Evolutionary conservation across 1,140 invertebrate species (phyloP).

Genomic region (Batillaria attramentaria): DNA sequence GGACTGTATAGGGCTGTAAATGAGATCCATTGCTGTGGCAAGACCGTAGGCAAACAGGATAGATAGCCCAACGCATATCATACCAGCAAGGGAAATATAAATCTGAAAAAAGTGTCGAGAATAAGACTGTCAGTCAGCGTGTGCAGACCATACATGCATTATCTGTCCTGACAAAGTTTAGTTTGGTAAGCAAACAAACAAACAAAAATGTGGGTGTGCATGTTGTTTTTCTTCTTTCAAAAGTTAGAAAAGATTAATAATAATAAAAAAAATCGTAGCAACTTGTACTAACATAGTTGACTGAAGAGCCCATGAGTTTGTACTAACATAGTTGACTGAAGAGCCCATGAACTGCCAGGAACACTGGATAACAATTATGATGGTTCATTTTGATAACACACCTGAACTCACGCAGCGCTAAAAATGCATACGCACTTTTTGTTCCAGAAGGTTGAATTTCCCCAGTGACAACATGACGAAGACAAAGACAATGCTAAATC

Average conservation of each 20-base stretch:
- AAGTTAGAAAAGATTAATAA: too few relatives aligned
- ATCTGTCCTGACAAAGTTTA: too few relatives aligned
- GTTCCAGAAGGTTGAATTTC: conserved; percentile 83
- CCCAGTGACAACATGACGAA: conserved; percentile 83
- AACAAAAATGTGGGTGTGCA: not conserved
- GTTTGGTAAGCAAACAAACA: too few relatives aligned
- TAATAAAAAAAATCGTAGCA: too few relatives aligned
- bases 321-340: too few relatives aligned
- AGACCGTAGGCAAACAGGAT: conserved; percentile 81
- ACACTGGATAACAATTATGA: not conserved
- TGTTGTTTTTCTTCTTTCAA: too few relatives aligned
- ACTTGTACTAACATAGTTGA: too few relatives aligned
- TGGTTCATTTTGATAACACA: not conserved
- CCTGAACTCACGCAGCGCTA: too few relatives aligned
- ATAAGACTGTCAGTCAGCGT: too few relatives aligned
- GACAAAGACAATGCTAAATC: conserved; percentile 81
- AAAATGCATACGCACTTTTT: conserved; percentile 73
- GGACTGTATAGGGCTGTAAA: conserved; percentile 86
- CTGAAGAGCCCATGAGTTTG: too few relatives aligned
- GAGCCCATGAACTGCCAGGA: too few relatives aligned
- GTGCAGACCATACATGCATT: too few relatives aligned
- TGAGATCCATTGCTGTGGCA: conserved; percentile 81
- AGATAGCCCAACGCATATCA: conserved; percentile 84
- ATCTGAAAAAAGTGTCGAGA: conserved; percentile 61
- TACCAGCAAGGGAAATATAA: conserved; percentile 78